These are phyloP conservation scores for Hirtodrosophila trivittata DNA, from an alignment of 2,888 invertebrate genomes.

Conservation along the genomic window DNA sequence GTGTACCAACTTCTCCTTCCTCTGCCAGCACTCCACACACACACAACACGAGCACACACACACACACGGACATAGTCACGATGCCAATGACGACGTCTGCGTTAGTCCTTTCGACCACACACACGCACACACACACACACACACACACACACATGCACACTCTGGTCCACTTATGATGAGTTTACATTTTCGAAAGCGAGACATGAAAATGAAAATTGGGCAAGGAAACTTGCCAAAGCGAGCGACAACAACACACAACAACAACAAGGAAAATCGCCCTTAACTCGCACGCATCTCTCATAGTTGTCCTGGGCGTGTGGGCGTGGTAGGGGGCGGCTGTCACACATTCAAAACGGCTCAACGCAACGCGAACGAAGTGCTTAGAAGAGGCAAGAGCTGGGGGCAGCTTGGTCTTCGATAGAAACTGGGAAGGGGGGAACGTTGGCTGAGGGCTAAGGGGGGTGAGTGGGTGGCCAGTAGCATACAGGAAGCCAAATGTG, in stretches of 20 bases:
- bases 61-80: neutral
- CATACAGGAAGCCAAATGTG: constrained; percentile 78
- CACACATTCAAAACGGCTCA: constrained; percentile 79
- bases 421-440: constrained; percentile 1
- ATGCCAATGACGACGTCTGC: constrained; percentile 60
- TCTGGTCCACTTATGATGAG: constrained; percentile 78
- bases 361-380: constrained; percentile 10
- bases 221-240: constrained; percentile 62
- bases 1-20: constrained; percentile 4
- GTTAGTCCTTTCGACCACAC: constrained; percentile 50
- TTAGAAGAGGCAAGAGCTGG: neutral
- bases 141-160: constrained; percentile 14
- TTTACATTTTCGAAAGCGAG: constrained; percentile 73
- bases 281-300: constrained; percentile 42
- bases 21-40: neutral
- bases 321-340: constrained; percentile 59
- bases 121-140: constrained; percentile 20
- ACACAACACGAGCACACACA: neutral
- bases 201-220: constrained; percentile 74
- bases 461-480: constrained; percentile 1
- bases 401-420: constrained; percentile 26
- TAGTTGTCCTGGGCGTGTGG: constrained; percentile 40
- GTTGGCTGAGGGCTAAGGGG: neutral
- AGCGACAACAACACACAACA: constrained; percentile 35
- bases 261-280: constrained; percentile 48